Conservation (phyloP, 2,113 vertebrate genomes). For the Leiothrix lutea region DNA sequence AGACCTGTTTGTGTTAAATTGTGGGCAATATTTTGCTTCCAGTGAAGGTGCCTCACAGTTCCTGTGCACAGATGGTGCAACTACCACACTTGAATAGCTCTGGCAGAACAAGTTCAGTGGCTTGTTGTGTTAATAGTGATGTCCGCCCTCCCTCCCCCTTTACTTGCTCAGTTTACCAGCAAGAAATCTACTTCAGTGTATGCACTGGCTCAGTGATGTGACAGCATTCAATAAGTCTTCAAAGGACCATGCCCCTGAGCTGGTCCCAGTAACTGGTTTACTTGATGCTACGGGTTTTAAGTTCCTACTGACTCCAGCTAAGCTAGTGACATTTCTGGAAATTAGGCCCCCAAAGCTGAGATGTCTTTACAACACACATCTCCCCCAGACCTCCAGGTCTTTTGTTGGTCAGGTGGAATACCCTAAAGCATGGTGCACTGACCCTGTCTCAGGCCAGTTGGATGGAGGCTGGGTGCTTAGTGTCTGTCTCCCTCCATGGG, state of each 20-base stretch:
- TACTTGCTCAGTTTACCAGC: background rate
- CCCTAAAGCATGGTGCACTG: background rate
- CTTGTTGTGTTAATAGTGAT: background rate
- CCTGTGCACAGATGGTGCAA: background rate
- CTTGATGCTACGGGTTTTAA: background rate
- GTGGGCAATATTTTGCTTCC: background rate
- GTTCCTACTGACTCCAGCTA: background rate
- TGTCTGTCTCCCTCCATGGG: background rate
- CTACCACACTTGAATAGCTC: background rate
- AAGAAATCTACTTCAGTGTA: background rate
- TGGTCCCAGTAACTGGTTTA: background rate
- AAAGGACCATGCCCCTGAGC: background rate
- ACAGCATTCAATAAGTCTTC: background rate
- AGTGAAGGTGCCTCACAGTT: background rate
- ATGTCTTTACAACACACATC: background rate
- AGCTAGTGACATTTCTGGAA: background rate
- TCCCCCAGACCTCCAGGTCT: background rate
- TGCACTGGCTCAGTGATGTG: background rate
- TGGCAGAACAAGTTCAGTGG: background rate
- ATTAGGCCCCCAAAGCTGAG: background rate
- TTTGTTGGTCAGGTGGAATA: background rate
- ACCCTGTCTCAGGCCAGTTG: background rate
- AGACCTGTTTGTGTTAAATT: background rate
- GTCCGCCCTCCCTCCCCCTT: background rate
- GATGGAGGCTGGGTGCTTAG: too few species aligned